phyloP scores from a whole-genome alignment of 2,888 invertebrate genomes.

The Amblyteles armatorius region DNA sequence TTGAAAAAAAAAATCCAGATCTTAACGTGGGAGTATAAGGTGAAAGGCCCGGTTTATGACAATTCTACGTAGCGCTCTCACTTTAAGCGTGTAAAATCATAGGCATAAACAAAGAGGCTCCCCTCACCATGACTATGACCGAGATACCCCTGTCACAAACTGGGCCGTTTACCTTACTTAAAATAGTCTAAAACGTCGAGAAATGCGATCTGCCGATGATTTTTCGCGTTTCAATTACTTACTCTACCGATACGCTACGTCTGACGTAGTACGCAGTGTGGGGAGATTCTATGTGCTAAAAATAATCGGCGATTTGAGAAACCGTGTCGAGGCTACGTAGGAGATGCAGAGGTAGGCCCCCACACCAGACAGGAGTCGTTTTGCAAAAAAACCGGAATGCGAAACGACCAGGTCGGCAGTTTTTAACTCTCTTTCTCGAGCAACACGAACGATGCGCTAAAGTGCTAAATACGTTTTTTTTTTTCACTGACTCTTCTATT shows the following conservation, averaged over 20 bases:
- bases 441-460: conserved; percentile 9
- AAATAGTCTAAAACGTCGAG: too few species aligned
- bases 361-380: conserved; percentile 28
- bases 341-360: conserved; percentile 20
- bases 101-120: too few species aligned
- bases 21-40: too few species aligned
- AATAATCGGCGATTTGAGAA: conserved; percentile 60
- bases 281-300: conserved; percentile 42
- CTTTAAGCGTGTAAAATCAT: too few species aligned
- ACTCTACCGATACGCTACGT: not conserved
- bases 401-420: conserved; percentile 9
- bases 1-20: too few species aligned
- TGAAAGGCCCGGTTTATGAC: too few species aligned
- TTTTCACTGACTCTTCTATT: conserved; percentile 6
- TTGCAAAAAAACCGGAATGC: conserved; percentile 44
- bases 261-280: conserved; percentile 9
- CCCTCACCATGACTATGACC: too few species aligned
- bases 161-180: too few species aligned
- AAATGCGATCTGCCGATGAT: not conserved
- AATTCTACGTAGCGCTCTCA: too few species aligned
- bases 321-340: conserved; percentile 57
- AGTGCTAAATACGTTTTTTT: conserved; percentile 16
- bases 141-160: too few species aligned
- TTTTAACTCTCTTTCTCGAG: conserved; percentile 15
- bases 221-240: conserved; percentile 2